These are phyloP conservation scores for Odocoileus hemionus DNA, from an alignment of 2,113 vertebrate genomes.

Conservation along the genomic window DNA sequence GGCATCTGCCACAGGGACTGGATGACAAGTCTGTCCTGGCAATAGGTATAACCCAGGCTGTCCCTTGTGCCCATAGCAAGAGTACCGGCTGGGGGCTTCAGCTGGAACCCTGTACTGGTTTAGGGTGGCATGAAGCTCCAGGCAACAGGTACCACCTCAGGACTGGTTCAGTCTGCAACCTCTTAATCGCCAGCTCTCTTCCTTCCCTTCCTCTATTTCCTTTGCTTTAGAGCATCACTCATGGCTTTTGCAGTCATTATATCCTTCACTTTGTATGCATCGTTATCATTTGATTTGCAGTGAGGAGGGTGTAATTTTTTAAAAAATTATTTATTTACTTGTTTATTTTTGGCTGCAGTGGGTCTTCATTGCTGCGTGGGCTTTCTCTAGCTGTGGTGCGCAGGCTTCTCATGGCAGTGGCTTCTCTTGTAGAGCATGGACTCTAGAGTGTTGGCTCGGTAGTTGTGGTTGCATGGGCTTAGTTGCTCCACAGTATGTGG, in stretches of 20 bases:
- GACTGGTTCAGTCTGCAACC: not conserved
- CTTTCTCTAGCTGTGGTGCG: not conserved
- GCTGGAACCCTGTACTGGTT: not conserved
- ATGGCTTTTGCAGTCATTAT: not conserved
- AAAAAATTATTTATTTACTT: not conserved
- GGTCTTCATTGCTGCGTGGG: not conserved
- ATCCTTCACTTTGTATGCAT: not conserved
- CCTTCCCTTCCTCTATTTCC: not conserved
- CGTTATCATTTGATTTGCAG: not conserved
- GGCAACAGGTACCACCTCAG: not conserved
- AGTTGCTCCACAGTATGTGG: not conserved
- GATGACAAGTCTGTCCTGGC: not conserved
- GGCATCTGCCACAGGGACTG: not conserved
- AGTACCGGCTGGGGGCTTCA: not conserved
- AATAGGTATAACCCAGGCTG: not conserved
- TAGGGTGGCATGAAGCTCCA: not conserved
- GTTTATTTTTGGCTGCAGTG: not conserved
- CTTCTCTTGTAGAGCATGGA: not conserved
- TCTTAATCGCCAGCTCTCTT: not conserved
- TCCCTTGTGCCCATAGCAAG: not conserved
- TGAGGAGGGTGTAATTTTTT: not conserved
- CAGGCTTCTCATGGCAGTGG: not conserved
- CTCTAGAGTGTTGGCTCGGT: not conserved
- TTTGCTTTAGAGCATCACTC: not conserved
- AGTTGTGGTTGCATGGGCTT: not conserved